Evolutionary conservation across 1,140 invertebrate genomes (phyloP).

Genomic region (Antheraea mylitta): DNA sequence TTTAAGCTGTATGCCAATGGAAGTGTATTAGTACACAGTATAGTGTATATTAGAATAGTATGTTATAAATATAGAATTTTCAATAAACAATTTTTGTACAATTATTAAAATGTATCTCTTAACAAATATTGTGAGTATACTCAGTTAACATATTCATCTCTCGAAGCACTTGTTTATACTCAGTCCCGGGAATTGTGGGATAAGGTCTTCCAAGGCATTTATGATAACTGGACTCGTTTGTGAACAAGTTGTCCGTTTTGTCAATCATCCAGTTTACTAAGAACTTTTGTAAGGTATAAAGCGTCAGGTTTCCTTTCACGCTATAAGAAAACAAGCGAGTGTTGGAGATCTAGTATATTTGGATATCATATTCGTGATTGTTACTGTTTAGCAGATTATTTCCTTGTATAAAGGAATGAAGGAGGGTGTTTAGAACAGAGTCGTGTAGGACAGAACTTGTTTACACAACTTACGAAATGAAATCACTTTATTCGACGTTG

Average conservation of each 20-base stretch:
- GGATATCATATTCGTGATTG: constrained; percentile 36
- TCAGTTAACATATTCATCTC: constrained; percentile 75
- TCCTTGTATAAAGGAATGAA: constrained; percentile 31
- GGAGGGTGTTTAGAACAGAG: constrained; percentile 34
- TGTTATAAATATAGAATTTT: too few species aligned
- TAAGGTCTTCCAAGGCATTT: constrained; percentile 46
- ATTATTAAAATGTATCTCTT: too few species aligned
- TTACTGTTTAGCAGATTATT: constrained; percentile 45
- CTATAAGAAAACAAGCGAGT: constrained; percentile 21
- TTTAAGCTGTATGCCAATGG: too few species aligned
- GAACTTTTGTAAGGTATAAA: constrained; percentile 43
- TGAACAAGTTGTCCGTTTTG: constrained; percentile 35
- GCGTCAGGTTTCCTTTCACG: constrained; percentile 20
- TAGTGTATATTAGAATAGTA: too few species aligned
- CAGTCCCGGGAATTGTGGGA: constrained; percentile 46
- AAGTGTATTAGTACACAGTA: too few species aligned
- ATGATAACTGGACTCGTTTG: constrained; percentile 30
- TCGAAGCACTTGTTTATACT: constrained; percentile 76
- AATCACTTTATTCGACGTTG: constrained; percentile 54
- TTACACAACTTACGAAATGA: constrained; percentile 73
- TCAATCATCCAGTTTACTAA: constrained; percentile 40
- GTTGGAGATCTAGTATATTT: constrained; percentile 29
- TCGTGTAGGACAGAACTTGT: constrained; percentile 60
- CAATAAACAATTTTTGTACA: too few species aligned
- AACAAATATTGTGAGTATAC: constrained; percentile 40